Base-by-base conservation (phyloP, 2,797 vertebrate species). In the Telmatherina bonti region DNA sequence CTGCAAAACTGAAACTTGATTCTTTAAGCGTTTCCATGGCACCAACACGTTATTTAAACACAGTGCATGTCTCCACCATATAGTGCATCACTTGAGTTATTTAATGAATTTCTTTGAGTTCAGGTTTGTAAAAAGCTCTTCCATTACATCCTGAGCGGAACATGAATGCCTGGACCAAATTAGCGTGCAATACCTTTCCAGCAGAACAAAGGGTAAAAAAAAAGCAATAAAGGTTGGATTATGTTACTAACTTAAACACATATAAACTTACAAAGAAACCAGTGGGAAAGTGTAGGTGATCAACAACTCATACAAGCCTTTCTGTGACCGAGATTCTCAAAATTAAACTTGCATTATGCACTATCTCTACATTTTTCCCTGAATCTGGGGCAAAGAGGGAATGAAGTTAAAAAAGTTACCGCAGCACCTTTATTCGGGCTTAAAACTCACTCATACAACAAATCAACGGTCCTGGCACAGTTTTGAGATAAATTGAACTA, bases 401-500 rank as follows among this genome's bases (percentile, higher is more conserved):
- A 26, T 9, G 56, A 26, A 30, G 38, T 67, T 67, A 47, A 29
- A 36, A 58, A 43, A 60, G 57, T 41, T 61, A 72, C 16, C 51
- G 60, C n/a, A 35, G 5, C 27, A 59, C 33, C 24, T 45, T 43
- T 35, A 43, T 22, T 13, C 49, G 68, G 24, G 58, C 26, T 62
- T 16, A 52, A 18, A 66, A 51, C 11, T 55, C 5, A 4, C 30
- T 24, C 30, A 7, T 49, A 33, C 38, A 72, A 38, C 31, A 5
- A 78, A 67, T 75, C 7, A 49, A 61, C 62, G 45, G 36, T 30
- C 54, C 49, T 79, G 60, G 27, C 63, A 62, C n/a, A 1, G 3
- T 22, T 26, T 68, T 81, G 85, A 82, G 0, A 4, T 61, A 64
- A 81, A 83, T 60, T 79, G 47, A 75, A 73, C 61, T 67, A 66